Evolutionary conservation across 2,113 vertebrate species (phyloP).

Genomic region (Arothron firmamentum): DNA sequence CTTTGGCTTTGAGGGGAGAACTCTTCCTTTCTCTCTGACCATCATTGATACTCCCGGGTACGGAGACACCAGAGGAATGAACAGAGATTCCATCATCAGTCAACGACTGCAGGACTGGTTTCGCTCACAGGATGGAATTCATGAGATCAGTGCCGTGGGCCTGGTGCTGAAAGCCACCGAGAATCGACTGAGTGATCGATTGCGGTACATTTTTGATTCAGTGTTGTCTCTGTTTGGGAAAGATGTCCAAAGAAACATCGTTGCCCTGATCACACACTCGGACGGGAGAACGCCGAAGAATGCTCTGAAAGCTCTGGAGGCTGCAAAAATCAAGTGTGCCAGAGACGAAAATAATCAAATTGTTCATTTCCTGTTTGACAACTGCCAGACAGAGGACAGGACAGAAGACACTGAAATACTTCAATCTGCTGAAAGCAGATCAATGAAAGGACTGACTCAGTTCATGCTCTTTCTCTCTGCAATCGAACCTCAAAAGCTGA

Average conservation of each 20-base stretch:
- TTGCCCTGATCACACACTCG: slow-evolving; percentile 21
- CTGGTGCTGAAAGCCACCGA: slow-evolving; percentile 25
- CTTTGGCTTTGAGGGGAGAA: slow-evolving; percentile 14
- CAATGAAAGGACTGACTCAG: fast-evolving
- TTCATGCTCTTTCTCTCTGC: background rate
- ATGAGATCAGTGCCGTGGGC: slow-evolving; percentile 30
- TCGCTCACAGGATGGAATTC: background rate
- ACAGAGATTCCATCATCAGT: background rate
- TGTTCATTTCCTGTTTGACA: slow-evolving; percentile 22
- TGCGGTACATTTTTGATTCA: slow-evolving; percentile 18
- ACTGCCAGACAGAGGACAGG: background rate
- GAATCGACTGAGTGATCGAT: slow-evolving; percentile 12
- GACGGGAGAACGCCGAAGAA: background rate
- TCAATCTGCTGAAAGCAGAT: background rate
- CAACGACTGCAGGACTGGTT: slow-evolving; percentile 9
- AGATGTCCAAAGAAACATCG: slow-evolving; percentile 3
- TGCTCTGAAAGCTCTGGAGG: background rate
- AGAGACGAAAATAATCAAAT: background rate
- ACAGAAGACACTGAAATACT: background rate
- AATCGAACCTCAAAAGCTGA: background rate
- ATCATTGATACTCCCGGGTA: slow-evolving; percentile 30
- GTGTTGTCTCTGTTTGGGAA: slow-evolving; percentile 22
- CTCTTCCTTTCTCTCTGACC: slow-evolving; percentile 25
- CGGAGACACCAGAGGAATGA: background rate
- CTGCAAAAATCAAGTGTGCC: slow-evolving; percentile 9